A percentile compares a stretch with the other conserved stretches of the same genome.
Evolutionary conservation across 1,140 invertebrate genomes (phyloP).

Genomic region (Drosophila kohkoa): DNA sequence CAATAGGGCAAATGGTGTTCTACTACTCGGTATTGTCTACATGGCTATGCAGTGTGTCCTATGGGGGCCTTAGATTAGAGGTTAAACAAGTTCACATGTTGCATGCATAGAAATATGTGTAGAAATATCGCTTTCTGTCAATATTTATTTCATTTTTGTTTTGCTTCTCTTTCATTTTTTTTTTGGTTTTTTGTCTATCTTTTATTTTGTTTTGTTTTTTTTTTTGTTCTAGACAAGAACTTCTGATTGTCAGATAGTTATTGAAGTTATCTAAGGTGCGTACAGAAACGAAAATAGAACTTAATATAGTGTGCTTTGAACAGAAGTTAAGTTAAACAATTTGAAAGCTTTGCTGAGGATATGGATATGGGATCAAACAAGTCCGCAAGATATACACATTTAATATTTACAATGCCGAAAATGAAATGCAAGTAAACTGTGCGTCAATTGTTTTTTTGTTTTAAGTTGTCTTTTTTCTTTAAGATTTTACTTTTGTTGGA

Average conservation of each 20-base stretch:
- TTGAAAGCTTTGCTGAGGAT: conserved; percentile 19
- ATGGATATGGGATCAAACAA: conserved; percentile 33
- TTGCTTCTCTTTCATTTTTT: not conserved
- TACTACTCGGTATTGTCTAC: conserved; percentile 17
- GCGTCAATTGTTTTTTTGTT: conserved; percentile 2
- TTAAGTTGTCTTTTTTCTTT: not conserved
- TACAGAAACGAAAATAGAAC: conserved; percentile 33
- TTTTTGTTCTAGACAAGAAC: conserved; percentile 77
- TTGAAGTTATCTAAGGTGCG: conserved; percentile 73
- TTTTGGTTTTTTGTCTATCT: conserved; percentile 7
- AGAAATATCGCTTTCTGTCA: conserved; percentile 60
- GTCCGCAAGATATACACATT: conserved; percentile 7
- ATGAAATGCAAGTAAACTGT: conserved; percentile 27
- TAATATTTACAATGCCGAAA: conserved; percentile 43
- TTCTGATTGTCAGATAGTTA: conserved; percentile 82
- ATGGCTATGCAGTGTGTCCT: conserved; percentile 29
- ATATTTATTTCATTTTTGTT: conserved; percentile 10
- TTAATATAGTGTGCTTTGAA: conserved; percentile 54
- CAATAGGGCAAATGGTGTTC: conserved; percentile 8
- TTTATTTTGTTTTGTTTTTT: conserved; percentile 26
- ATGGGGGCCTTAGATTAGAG: conserved; percentile 31
- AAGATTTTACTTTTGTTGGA: not conserved
- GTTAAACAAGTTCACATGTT: conserved; percentile 72
- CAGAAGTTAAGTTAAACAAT: conserved; percentile 33
- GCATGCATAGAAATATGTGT: conserved; percentile 79